phyloP scores from a whole-genome alignment of 23 tunicate genomes.

The Ciona savignyi region DNA sequence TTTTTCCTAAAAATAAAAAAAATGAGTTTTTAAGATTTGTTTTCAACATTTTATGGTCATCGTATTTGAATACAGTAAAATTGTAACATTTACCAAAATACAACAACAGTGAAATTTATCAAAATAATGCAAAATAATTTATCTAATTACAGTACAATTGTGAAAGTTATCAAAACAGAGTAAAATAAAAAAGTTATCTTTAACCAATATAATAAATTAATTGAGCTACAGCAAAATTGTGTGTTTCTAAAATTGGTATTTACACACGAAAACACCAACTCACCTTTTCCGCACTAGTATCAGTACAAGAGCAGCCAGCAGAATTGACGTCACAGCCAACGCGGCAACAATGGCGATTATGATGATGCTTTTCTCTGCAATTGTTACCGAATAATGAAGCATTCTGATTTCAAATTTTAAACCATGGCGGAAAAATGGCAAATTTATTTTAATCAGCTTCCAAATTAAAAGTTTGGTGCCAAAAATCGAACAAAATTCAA shows the following conservation, averaged over 20 bases:
- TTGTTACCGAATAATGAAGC: neutral
- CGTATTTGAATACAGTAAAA: neutral
- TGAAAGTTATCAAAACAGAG: neutral
- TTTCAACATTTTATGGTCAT: no score
- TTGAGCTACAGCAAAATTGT: neutral
- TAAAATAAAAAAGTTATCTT: neutral
- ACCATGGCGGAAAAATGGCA: neutral
- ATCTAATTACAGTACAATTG: neutral
- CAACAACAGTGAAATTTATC: no score
- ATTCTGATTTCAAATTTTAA: neutral
- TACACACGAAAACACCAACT: neutral
- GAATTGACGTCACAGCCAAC: constrained; percentile 65
- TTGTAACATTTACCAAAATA: neutral
- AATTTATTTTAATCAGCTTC: neutral
- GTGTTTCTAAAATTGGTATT: no score
- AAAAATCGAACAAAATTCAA: neutral
- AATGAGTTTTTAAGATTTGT: neutral
- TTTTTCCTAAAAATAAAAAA: constrained; percentile 47
- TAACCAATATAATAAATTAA: neutral
- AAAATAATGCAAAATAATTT: neutral
- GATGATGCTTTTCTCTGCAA: constrained; percentile 78
- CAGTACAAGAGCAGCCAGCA: constrained; percentile 70
- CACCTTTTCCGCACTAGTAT: constrained; percentile 78
- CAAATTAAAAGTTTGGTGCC: neutral
- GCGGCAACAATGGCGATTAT: constrained; percentile 84